These are phyloP conservation scores for Collichthys lucidus DNA, from an alignment of 2,113 vertebrate species.

Conservation along the genomic window DNA sequence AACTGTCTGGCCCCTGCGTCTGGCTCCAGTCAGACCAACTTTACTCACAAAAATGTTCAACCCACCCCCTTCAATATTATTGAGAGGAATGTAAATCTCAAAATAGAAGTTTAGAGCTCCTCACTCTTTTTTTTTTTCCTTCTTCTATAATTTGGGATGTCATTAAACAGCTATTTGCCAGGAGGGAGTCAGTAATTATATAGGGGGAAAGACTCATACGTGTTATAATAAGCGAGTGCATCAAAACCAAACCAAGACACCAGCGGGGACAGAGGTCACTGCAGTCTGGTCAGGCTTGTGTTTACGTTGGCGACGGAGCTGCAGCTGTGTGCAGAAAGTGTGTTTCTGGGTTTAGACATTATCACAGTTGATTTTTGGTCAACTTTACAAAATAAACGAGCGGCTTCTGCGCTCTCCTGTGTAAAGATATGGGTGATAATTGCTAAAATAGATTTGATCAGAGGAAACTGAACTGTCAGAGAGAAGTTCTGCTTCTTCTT, in stretches of 20 bases:
- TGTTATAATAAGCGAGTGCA: constrained; percentile 60
- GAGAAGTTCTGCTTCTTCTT: too few relatives aligned
- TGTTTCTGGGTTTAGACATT: constrained; percentile 37
- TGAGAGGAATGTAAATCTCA: constrained; percentile 72
- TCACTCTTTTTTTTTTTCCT: constrained; percentile 1
- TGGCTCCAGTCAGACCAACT: constrained; percentile 79
- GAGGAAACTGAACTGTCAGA: not conserved
- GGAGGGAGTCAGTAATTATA: constrained; percentile 61
- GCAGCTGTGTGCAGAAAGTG: constrained; percentile 45
- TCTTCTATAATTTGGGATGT: constrained; percentile 33
- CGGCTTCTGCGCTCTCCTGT: constrained; percentile 11
- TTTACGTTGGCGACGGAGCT: constrained; percentile 62
- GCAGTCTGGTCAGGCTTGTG: constrained; percentile 42
- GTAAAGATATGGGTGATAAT: not conserved
- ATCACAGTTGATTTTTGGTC: constrained; percentile 60
- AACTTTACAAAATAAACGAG: constrained; percentile 47
- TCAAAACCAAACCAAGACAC: constrained; percentile 56
- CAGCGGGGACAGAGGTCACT: constrained; percentile 57
- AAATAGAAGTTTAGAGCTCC: constrained; percentile 56
- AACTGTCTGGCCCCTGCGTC: constrained; percentile 79
- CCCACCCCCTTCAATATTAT: constrained; percentile 55
- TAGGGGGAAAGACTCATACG: constrained; percentile 20
- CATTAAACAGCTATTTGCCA: constrained; percentile 54
- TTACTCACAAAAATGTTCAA: constrained; percentile 73
- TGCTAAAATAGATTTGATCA: not conserved